Base-by-base conservation (phyloP, 2,888 invertebrate genomes). In the Neoitamus cyanurus region DNA sequence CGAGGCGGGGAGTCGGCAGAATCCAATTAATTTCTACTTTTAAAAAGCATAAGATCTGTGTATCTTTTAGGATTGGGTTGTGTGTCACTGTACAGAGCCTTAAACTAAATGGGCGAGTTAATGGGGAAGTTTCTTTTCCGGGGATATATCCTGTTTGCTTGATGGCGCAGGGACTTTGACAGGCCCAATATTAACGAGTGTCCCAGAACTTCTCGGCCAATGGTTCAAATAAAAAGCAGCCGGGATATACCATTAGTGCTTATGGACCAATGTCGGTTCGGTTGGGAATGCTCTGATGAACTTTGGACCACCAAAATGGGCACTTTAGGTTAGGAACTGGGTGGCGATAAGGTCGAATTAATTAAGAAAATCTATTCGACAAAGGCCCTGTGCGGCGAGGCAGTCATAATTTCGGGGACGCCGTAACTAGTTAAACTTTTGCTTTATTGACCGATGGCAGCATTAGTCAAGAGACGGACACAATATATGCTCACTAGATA, bases 11-110 rank as follows among this genome's bases (percentile, higher is more conserved):
- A 30, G 42, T 25, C 20, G 7, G n/a, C 20, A 34, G 28, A 75
- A 75, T 75, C 75, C 75, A 75, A 75, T 75, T 75, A 75, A 75
- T 75, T 75, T 75, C 37, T 75, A 75, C 75, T 75, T 75, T 75
- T 75, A 13, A 37, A 42, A 37, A 75, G 75, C 42, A 75, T 15
- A 75, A 75, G 75, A 75, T 42, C 75, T 75, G 20, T 37, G 42
- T 75, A 46, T 75, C 75, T 75, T 31, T 3, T 13, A 25, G 28
- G 75, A 75, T 75, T 75, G 75, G 75, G 75, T 75, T 42, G 42
- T 75, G 42, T 75, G 75, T 42, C 75, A 28, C 42, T 75, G 42
- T 34, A 28, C 42, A 11, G n/a, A 25, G 25, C 5, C 31, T 70
- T 42, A 25, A 75, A 75, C 75, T 75, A 75, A 75, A 75, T 75